These are phyloP conservation scores for Tapera naevia DNA, from an alignment of 2,797 vertebrate genomes.

Conservation along the genomic window DNA sequence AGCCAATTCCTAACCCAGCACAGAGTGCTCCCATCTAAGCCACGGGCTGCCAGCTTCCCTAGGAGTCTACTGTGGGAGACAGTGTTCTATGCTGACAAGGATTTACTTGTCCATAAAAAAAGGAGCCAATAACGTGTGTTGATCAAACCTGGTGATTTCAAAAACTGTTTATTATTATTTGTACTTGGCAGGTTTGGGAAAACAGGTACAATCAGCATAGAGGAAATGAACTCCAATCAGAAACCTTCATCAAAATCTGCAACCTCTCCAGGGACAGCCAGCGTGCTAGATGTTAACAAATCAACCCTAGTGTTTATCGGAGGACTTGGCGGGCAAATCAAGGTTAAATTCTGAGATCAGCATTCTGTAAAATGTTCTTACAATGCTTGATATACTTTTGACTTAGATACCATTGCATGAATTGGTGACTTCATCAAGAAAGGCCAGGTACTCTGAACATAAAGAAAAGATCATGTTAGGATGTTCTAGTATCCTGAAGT, in stretches of 20 bases:
- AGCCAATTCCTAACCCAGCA: too few species aligned
- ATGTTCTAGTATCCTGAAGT: background rate
- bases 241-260: constrained; percentile 74
- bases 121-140: background rate
- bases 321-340: constrained; percentile 84
- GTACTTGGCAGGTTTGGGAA: constrained; percentile 84
- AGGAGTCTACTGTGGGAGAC: too few species aligned
- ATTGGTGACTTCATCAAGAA: background rate
- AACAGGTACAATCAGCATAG: constrained; percentile 81
- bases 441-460: background rate
- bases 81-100: background rate
- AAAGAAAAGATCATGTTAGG: background rate
- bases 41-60: too few species aligned
- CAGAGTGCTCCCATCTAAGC: too few species aligned
- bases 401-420: background rate
- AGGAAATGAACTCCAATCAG: constrained; percentile 78
- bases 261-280: constrained; percentile 79
- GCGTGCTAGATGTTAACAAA: constrained; percentile 84
- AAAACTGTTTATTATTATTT: background rate
- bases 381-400: background rate
- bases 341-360: constrained; percentile 74
- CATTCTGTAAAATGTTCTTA: background rate
- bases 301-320: constrained; percentile 89
- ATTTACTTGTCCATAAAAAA: background rate
- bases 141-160: background rate